These are phyloP conservation scores for Acanthochromis polyacanthus DNA, from an alignment of 2,113 vertebrate species.

Conservation along the genomic window DNA sequence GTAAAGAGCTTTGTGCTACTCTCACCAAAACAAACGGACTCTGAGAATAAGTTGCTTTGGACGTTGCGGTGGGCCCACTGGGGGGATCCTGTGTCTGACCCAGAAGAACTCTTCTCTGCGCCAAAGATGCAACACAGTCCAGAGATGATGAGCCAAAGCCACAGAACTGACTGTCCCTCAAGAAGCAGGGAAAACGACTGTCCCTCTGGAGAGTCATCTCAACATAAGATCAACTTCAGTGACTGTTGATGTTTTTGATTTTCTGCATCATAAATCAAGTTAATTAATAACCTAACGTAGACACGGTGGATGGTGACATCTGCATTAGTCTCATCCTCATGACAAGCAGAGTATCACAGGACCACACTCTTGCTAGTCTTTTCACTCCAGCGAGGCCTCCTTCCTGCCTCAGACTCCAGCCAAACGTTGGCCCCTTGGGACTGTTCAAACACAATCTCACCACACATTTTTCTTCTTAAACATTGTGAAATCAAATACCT, in stretches of 20 bases:
- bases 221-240: neutral
- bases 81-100: constrained; percentile 69
- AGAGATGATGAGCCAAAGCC: constrained; percentile 51
- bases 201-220: constrained; percentile 4
- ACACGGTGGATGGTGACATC: constrained; percentile 6
- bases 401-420: constrained; percentile 48
- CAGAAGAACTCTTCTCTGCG: constrained; percentile 50
- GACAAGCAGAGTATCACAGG: neutral
- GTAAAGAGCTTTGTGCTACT: constrained; percentile 61
- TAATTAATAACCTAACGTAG: neutral
- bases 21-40: constrained; percentile 77
- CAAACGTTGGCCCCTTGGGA: constrained; percentile 50
- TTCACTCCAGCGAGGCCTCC: constrained; percentile 31
- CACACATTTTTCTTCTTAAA: constrained; percentile 73
- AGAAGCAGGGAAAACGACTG: neutral
- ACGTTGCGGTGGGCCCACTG: constrained; percentile 51
- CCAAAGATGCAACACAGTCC: constrained; percentile 52
- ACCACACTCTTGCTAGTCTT: neutral
- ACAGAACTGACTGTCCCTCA: constrained; percentile 21
- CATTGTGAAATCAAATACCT: constrained; percentile 75
- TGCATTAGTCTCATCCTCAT: constrained; percentile 13
- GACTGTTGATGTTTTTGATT: neutral
- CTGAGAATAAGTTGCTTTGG: constrained; percentile 53
- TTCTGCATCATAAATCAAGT: constrained; percentile 7
- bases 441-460: constrained; percentile 54